Base-by-base conservation (phyloP, 2,888 invertebrate species). In the Sarcophaga caerulescens region DNA sequence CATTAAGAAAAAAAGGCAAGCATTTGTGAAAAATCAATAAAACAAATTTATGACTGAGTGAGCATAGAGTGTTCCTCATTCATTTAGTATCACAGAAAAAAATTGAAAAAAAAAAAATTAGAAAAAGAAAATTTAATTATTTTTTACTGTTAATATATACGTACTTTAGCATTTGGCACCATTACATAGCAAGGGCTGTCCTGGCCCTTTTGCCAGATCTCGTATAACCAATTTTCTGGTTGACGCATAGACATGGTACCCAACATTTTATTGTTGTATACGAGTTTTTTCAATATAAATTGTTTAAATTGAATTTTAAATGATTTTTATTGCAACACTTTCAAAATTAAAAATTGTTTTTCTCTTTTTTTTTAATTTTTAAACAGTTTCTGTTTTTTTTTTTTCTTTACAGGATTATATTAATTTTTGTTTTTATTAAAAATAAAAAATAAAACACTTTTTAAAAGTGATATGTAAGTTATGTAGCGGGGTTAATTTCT, bases 111-210 rank as follows among this genome's bases (percentile, higher is more conserved):
- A 44, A 44, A 6, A 66, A 59, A 62, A 62, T 8, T 57, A 14
- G 65, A 23, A 63, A 44, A 12, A 23, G 47, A 14, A 2, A 21
- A 45, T 12, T 14, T 14, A 45, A 60, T n/a, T 52, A 25, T 69
- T 77, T 47, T 47, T 85, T 75, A 21, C 0, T 11, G 23, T 25
- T 23, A n/a, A 80, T 44, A 66, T 66, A 88, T 90, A 93, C 94
- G 90, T 95, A 95, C 95, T 94, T 94, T 94, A 94, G 95, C 94
- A 94, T 95, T 94, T 90, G 95, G 95, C 92, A 95, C 95, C 94
- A 95, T 95, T 91, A 95, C 95, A 92, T 95, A 95, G 94, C 95
- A 95, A 92, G 95, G 94, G 88, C 95, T 94, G 89, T 94, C 94
- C 89, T 95, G 94, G 90, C 95, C 95, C 92, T 94, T 94, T 91